Evolutionary conservation across 2,888 invertebrate genomes (phyloP).

Genomic region (Linyphia triangularis): DNA sequence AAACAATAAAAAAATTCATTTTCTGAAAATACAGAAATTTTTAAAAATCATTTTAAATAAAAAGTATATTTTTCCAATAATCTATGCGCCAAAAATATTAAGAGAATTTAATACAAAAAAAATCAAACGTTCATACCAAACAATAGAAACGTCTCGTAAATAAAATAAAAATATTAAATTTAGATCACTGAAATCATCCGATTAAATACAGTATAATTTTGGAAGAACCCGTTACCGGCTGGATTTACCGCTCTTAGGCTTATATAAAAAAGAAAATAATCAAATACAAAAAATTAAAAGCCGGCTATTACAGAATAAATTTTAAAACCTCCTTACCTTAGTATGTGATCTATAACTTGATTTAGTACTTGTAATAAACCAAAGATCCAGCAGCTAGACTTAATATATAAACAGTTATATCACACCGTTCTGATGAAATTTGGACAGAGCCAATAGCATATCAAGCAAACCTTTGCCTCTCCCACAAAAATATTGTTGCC

Average conservation of each 20-base stretch:
- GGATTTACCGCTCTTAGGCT: constrained; percentile 3
- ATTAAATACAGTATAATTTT: too few species aligned
- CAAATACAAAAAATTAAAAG: neutral
- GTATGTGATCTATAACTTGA: neutral
- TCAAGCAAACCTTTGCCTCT: constrained; percentile 4
- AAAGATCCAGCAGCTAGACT: neutral
- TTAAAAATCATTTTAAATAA: too few species aligned
- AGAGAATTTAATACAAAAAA: too few species aligned
- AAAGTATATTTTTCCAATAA: too few species aligned
- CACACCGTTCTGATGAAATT: neutral
- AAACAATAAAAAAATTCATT: too few species aligned
- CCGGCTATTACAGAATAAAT: neutral
- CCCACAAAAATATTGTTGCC: constrained; percentile 10
- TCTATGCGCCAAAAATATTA: too few species aligned
- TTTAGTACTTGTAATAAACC: neutral
- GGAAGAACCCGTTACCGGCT: neutral
- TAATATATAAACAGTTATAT: constrained; percentile 3
- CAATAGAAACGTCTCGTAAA: too few species aligned
- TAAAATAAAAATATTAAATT: too few species aligned
- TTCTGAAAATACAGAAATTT: too few species aligned
- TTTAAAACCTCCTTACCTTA: neutral
- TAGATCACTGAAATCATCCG: too few species aligned
- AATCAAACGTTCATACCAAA: too few species aligned
- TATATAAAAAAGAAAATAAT: neutral
- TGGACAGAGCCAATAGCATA: constrained; percentile 4